Base-by-base conservation (phyloP, 2,888 invertebrate species). In the Aethes cnicana region DNA sequence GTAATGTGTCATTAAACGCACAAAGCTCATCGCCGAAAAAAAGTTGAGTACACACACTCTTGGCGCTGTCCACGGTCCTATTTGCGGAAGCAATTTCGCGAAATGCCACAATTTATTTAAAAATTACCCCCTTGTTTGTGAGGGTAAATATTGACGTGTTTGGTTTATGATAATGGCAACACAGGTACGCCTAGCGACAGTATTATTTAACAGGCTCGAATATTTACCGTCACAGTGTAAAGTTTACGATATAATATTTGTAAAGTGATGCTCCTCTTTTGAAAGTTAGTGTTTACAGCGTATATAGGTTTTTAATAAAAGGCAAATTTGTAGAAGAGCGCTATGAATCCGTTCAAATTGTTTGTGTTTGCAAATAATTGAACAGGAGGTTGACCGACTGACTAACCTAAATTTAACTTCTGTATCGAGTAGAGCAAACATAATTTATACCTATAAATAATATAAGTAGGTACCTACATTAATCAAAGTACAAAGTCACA, bases 21-120 rank as follows among this genome's bases (percentile, higher is more conserved):
- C 68, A 74, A 70, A 68, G 67, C 75, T 74, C 73, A 77, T 74
- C 66, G 65, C 70, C 69, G 74, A 80, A 84, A 84, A n/a, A 85
- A 87, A 84, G 81, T 82, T 76, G 69, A 62, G 76, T 72, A 80
- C 74, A 82, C 83, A 82, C 80, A 77, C 72, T 64, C 71, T 72
- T 72, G 69, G 67, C 67, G 78, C 73, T 74, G 84, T 81, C 81
- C 86, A 81, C 83, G 83, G 75, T 81, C 76, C 74, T 87, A 84
- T 89, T 89, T 88, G 87, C 81, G 83, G 77, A 84, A 87, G 81
- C 86, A 87, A 86, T 89, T 89, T 89, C 74, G 86, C 87, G 76
- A 88, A 87, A 87, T 86, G 84, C 86, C 88, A 89, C 90, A 90
- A 90, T 90, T 88, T 89, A 89, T 90, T 90, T 89, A 90, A 90